Evolutionary conservation across 1,140 invertebrate species (phyloP), one percentile per base, ranked within the genome.

Genomic region (Cydia strobilella): DNA sequence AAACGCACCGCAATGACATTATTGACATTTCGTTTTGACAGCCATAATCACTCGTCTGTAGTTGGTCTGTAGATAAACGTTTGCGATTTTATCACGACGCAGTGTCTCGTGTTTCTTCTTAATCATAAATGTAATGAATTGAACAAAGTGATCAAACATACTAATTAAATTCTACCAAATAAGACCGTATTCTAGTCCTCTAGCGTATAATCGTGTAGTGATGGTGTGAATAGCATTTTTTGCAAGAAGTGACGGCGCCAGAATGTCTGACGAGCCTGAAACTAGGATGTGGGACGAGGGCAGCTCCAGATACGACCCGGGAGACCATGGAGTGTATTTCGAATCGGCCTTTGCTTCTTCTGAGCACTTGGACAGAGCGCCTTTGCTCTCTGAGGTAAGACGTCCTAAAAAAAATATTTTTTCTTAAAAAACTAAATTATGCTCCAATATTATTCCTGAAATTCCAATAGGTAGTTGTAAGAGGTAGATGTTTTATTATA

Each of bases 251-350:
- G 71, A 66, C 63, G 86, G 89, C 89, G 86, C 90, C 90, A 90
- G 88, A 83, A 92, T 92, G 90, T 92, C 90, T 92, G 90, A 92
- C 84, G 90, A 92, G 81, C 82, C 89, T 20, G 90, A 92, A 80
- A 89, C 90, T 51, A 84, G 90, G 74, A 92, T 92, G 90, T 92
- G 90, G 90, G 89, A 91, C 35, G 90, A 93, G 39, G 88, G 84
- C 45, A 83, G 84, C 6, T 86, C 88, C 72, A 81, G 87, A 72
- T 93, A 90, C 75, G 87, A 91, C 69, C 79, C 86, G 45, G 77
- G 84, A 48, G 83, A 78, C 73, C 88, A 85, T 10, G 90, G 84
- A 23, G 82, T 87, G 3, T 92, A 86, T 73, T 92, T 88, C 77
- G 90, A 91, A 75, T 88, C 89, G 0, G 88, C 90, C 0, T 92